A percentile compares a stretch with the other conserved stretches of the same genome.
These are phyloP conservation scores for Copsychus sechellarum DNA, from an alignment of 2,113 vertebrate genomes.

Conservation along the genomic window DNA sequence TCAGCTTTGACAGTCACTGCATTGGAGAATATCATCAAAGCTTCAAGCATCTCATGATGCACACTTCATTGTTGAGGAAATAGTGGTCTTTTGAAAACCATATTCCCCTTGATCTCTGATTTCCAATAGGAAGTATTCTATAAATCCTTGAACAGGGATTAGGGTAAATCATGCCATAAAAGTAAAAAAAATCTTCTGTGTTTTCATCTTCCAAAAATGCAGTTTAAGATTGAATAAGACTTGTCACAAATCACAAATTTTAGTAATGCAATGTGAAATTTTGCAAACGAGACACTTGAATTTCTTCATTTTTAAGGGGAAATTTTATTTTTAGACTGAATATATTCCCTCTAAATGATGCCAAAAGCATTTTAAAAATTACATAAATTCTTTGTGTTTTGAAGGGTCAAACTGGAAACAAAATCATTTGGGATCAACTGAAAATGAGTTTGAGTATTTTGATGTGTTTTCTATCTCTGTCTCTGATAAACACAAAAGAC, in stretches of 20 bases:
- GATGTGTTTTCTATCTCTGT: neutral
- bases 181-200: neutral
- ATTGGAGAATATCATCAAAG: slow-evolving; percentile 6
- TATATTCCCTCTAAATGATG: neutral
- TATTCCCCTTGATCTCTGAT: neutral
- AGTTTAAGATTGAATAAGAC: neutral
- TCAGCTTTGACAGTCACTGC: neutral
- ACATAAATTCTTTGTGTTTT: neutral
- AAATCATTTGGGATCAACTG: neutral
- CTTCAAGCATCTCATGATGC: neutral
- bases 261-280: neutral
- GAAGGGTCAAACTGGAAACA: neutral
- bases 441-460: neutral
- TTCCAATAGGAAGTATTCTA: neutral
- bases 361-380: neutral
- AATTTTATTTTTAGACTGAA: neutral
- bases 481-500: neutral
- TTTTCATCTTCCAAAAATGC: neutral
- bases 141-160: neutral
- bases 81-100: neutral
- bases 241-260: neutral
- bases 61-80: neutral
- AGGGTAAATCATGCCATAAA: neutral
- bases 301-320: neutral
- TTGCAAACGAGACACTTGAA: neutral